A percentile compares a stretch with the other conserved stretches of the same genome.
These are phyloP conservation scores for Heterochromis multidens DNA, from an alignment of 2,113 vertebrate species.

Conservation along the genomic window DNA sequence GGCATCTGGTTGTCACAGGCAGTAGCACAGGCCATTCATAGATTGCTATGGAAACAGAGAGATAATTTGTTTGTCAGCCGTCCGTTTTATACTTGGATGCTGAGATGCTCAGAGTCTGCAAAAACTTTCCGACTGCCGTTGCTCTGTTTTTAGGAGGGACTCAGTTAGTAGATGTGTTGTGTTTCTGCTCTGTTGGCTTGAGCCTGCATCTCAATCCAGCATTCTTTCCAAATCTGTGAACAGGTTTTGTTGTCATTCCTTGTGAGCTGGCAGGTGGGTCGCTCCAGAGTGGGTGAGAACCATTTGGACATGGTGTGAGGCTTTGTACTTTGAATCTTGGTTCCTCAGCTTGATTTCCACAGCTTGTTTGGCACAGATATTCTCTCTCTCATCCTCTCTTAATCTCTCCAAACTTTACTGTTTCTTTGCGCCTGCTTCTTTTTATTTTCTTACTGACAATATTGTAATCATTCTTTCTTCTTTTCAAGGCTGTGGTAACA, in stretches of 20 bases:
- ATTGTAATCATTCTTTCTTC: neutral
- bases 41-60: constrained; percentile 68
- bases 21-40: constrained; percentile 60
- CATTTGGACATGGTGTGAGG: constrained; percentile 46
- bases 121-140: constrained; percentile 39
- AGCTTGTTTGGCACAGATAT: constrained; percentile 36
- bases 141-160: constrained; percentile 17
- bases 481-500: neutral
- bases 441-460: neutral
- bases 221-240: constrained; percentile 33
- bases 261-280: constrained; percentile 30
- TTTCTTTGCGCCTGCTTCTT: neutral
- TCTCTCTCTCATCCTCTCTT: constrained; percentile 14
- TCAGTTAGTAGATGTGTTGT: constrained; percentile 29
- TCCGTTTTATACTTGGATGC: constrained; percentile 51
- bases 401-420: constrained; percentile 9
- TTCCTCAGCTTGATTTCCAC: constrained; percentile 43
- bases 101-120: constrained; percentile 33
- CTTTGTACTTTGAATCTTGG: constrained; percentile 45
- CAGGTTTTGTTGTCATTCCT: constrained; percentile 24
- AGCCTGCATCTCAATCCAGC: constrained; percentile 2
- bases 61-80: constrained; percentile 64
- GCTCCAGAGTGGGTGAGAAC: constrained; percentile 34
- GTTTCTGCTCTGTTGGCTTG: constrained; percentile 17
- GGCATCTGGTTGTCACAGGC: constrained; percentile 62